Base-by-base conservation (phyloP, 1,140 invertebrate genomes). In the Pseudomyrmex flavicornis region DNA sequence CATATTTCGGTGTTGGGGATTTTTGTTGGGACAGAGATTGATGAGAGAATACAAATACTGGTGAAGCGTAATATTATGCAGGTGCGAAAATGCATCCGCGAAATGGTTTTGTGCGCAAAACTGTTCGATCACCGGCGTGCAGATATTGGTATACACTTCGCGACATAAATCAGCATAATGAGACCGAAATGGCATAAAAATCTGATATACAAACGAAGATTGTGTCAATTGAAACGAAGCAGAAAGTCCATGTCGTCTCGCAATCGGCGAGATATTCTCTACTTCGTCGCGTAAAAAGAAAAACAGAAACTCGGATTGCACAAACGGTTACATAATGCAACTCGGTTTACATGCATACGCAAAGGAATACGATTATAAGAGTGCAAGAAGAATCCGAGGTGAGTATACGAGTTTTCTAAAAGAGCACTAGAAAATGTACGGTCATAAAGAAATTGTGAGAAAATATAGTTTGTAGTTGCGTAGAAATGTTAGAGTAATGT, bases 11-110 rank as follows among this genome's bases (percentile, higher is more conserved):
- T 5, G 35, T 15, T 13, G 46, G 15, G 52, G 65, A 79, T 70
- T 70, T 79, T 66, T 70, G 52, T 59, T 22, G 52, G 17, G 65
- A 79, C 76, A 22, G 76, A 79, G 65, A 79, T 79, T 79, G 76
- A 79, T 70, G 65, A 70, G 76, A 69, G 65, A 66, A 79, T 79
- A 79, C 70, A 79, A 79, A 79, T 79, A 79, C 65, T 54, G 20
- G 15, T 15, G 76, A 70, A 59, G 65, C 65, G 66, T 79, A 79
- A 58, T 79, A 79, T 79, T 79, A 56, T 66, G 20, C 65, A 54
- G 44, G 26, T 58, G 65, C 44, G 76, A 70, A 50, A 79, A 77
- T n/a, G 75, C 54, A 56, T 63, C 46, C 63, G 75, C 63, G 63
- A 10, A 69, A 79, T 69, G 75, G 35, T 79, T 79, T 79, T 70